phyloP scores from a whole-genome alignment of 2,113 vertebrate species.

The Holacanthus passer region DNA sequence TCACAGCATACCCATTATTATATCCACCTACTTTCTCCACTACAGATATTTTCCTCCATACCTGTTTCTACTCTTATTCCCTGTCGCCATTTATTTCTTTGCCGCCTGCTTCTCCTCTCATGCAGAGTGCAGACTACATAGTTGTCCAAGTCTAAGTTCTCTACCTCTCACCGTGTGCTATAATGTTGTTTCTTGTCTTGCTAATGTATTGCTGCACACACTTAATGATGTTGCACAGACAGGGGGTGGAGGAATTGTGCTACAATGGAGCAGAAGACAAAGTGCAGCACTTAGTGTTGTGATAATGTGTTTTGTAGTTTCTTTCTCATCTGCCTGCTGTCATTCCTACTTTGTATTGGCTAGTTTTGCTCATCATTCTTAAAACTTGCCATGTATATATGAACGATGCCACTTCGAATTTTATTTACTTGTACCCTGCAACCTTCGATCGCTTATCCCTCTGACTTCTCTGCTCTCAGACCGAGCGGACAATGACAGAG shows the following conservation, averaged over 20 bases:
- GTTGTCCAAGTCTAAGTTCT: slow-evolving; percentile 21
- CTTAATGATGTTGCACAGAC: slow-evolving; percentile 57
- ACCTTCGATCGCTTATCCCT: neutral
- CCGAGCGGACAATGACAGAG: slow-evolving; percentile 98
- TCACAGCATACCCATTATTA: neutral
- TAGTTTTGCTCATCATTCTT: slow-evolving; percentile 3
- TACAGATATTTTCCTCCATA: slow-evolving; percentile 2
- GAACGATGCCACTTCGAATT: neutral
- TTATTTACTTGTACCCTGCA: neutral
- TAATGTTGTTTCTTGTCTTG: slow-evolving; percentile 48
- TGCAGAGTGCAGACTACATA: slow-evolving; percentile 7
- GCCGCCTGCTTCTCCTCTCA: slow-evolving; percentile 44
- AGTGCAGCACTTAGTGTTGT: slow-evolving; percentile 32
- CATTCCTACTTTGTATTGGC: neutral
- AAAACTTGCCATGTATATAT: neutral
- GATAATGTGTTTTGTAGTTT: slow-evolving; percentile 37
- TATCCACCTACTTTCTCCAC: neutral
- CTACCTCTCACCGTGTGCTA: slow-evolving; percentile 34
- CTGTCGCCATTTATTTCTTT: slow-evolving; percentile 41
- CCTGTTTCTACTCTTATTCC: slow-evolving; percentile 33
- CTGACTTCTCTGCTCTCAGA: slow-evolving; percentile 81
- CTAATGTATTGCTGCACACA: slow-evolving; percentile 47
- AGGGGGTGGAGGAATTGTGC: slow-evolving; percentile 29
- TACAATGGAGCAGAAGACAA: slow-evolving; percentile 21
- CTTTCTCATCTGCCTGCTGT: slow-evolving; percentile 15